Conservation (phyloP, 2,888 invertebrate species). For the Thymelicus acteon region DNA sequence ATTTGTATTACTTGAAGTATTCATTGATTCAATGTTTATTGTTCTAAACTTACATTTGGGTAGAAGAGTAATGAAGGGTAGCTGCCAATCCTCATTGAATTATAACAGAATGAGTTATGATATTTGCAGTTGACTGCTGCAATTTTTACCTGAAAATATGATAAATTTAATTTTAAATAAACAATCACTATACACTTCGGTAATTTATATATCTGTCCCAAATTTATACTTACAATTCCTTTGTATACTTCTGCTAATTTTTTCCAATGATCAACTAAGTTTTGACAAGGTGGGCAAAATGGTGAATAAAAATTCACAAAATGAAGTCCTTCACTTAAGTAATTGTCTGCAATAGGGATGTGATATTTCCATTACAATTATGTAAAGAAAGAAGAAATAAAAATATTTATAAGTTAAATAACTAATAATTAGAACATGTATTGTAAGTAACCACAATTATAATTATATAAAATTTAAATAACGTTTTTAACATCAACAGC, state of each 20-base stretch:
- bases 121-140: conserved; percentile 96
- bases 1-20: not conserved
- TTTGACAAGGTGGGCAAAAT: conserved; percentile 93
- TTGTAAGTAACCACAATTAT: no score
- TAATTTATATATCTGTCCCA: no score
- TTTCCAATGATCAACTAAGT: conserved; percentile 92
- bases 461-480: no score
- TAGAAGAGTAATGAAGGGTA: conserved; percentile 92
- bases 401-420: not conserved
- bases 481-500: no score
- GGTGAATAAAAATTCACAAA: conserved; percentile 96
- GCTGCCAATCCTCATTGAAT: conserved; percentile 87
- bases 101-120: conserved; percentile 91
- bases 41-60: conserved; percentile 68
- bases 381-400: not conserved
- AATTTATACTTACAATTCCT: conserved; percentile 86
- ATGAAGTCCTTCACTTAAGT: conserved; percentile 89
- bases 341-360: conserved; percentile 63
- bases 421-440: no score
- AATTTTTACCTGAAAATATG: conserved; percentile 82
- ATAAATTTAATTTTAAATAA: not conserved
- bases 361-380: not conserved
- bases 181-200: no score
- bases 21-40: not conserved
- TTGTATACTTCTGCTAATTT: conserved; percentile 90